These are phyloP conservation scores for Cremastinae sp. DNA, from an alignment of 2,888 invertebrate genomes.

Conservation along the genomic window DNA sequence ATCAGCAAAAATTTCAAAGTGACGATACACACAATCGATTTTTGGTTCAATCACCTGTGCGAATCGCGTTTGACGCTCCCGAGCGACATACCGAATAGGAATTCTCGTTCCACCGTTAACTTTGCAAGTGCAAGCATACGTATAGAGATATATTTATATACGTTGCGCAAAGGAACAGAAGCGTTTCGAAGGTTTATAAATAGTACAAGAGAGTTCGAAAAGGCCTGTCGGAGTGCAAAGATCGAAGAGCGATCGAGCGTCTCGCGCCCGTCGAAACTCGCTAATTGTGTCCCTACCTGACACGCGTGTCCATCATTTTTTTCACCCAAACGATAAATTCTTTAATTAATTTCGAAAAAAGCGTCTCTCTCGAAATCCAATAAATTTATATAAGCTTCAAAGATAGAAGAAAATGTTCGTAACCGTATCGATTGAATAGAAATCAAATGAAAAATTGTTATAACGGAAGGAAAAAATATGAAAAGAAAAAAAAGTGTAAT, in stretches of 20 bases:
- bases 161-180: not conserved
- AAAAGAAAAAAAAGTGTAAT: slow-evolving; percentile 16
- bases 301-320: not conserved
- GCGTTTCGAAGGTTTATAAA: slow-evolving; percentile 17
- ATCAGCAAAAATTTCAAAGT: not conserved
- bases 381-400: not conserved
- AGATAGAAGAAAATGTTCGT: no score
- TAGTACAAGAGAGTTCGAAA: slow-evolving; percentile 18
- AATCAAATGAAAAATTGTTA: no score
- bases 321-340: not conserved
- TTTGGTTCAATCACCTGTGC: slow-evolving; percentile 33
- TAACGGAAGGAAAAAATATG: no score
- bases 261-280: slow-evolving; percentile 25
- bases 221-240: slow-evolving; percentile 38
- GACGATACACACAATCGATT: slow-evolving; percentile 18
- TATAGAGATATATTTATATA: not conserved
- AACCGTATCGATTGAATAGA: no score
- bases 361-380: not conserved
- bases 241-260: slow-evolving; percentile 51
- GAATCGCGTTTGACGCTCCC: slow-evolving; percentile 35
- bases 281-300: not conserved
- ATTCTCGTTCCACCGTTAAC: slow-evolving; percentile 7
- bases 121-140: slow-evolving; percentile 12
- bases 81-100: slow-evolving; percentile 12
- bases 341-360: not conserved